Conservation (phyloP, 2,113 vertebrate genomes). For the Bothrops jararaca region DNA sequence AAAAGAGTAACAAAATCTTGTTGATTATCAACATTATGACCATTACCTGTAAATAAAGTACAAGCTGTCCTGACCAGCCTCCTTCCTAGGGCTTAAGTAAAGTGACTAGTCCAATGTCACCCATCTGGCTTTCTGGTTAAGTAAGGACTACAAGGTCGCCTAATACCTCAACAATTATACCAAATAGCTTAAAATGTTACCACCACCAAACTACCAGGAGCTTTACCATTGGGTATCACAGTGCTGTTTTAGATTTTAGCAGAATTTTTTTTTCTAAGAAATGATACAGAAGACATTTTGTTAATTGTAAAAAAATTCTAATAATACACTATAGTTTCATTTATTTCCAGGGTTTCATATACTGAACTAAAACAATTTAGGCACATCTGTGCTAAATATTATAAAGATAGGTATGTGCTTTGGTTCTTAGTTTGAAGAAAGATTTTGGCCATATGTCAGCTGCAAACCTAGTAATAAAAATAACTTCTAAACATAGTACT, state of each 20-base stretch:
- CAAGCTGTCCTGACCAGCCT: neutral
- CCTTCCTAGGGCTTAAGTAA: neutral
- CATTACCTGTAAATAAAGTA: neutral
- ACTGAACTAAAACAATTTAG: constrained; percentile 1
- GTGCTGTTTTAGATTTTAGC: neutral
- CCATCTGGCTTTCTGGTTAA: neutral
- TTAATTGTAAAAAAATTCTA: constrained; percentile 38
- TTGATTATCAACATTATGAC: neutral
- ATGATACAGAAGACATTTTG: constrained; percentile 10
- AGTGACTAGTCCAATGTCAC: neutral
- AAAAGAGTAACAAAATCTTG: neutral
- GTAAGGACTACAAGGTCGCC: neutral
- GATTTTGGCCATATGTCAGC: constrained; percentile 12
- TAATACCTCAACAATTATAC: neutral
- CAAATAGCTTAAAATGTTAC: neutral
- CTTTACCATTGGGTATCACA: neutral
- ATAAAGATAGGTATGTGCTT: neutral
- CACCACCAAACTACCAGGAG: neutral
- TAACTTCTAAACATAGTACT: constrained; percentile 21
- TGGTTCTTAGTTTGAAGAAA: neutral
- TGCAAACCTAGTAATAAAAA: constrained; percentile 20
- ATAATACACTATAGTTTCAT: constrained; percentile 12
- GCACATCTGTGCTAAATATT: constrained; percentile 5
- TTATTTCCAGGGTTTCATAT: neutral
- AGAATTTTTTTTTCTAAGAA: neutral